Base-by-base conservation (phyloP, 2,797 vertebrate species). In the Cheirogaleus major region DNA sequence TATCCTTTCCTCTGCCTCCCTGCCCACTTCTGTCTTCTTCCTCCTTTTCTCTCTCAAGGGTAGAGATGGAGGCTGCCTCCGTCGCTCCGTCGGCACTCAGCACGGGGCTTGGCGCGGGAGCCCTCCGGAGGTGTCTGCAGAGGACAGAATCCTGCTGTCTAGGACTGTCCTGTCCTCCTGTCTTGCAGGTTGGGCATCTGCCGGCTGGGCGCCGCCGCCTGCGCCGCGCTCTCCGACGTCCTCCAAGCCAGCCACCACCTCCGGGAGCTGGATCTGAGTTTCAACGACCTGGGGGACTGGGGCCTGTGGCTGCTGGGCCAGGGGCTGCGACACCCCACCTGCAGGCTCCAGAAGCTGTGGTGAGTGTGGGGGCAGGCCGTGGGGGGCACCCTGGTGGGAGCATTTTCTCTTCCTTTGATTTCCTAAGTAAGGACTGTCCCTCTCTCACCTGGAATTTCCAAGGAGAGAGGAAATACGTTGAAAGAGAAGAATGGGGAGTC, bases 291-390 rank as follows among this genome's bases (percentile, higher is more conserved):
- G 78, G 35, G 89, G 8, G 97, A 98, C 6, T 0, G 0, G 0
- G 96, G 97, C 4, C 4, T 87, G 67, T 5, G 14, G 30, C 55
- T 81, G 65, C 96, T 98, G 50, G 81, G 95, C 0, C 13, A 95
- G 45, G 98, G 97, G 10, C 96, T 97, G 57, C 2, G 4, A 1
- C 45, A 93, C 0, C 63, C 95, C 0, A 2, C 35, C 69, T 97
- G 98, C 86, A 75, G 23, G 8, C 96, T 98, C 22, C 96, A 38
- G 80, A 96, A 81, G 7, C 96, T 98, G 17, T 97, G 97, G 97
- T 97, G 91, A 97, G 97, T 25, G 2, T 0, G 0, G 2, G 32
- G 22, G n/a, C n/a, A n/a, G n/a, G n/a, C n/a, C 5, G 7, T 1
- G 50, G 32, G 0, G 20, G 4, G 0, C n/a, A 4, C 4, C 14